Evolutionary conservation across 23 tunicate species (phyloP), one percentile per base, ranked within the genome.

Genomic region (Trididemnum nubilum): DNA sequence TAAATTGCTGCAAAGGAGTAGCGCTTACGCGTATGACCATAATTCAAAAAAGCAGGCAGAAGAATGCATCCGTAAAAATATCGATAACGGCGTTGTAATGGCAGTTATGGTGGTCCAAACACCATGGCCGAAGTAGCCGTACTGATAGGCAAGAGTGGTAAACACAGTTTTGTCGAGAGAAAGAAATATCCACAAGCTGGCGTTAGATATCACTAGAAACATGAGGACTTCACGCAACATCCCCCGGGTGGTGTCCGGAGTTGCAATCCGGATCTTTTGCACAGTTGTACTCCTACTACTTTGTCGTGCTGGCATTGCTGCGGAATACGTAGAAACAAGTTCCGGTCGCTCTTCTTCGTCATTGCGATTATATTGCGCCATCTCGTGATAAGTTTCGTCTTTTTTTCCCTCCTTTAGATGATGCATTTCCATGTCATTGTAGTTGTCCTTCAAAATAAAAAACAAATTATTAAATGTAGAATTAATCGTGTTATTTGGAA

Each of bases 41-140:
- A 92, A 71, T 67, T 93, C 98, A 67, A 93, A 93, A 21, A 87
- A 74, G 51, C 98, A 93, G n/a, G 90, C 98, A 34, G 91, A 87
- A 0, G 98, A 93, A 75, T 93, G 98, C 98, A 93, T 93, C 60
- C 98, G 87, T 30, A 93, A 84, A 66, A 93, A 93, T 7, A 93
- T 93, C 12, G 73, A 78, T 33, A 93, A 64, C n/a, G 98, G 98
- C 0, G 89, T 69, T 37, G 89, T 83, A 19, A 93, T 51, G 86
- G 90, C 90, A 0, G 81, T 36, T 4, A 86, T 52, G 12, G 98
- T 83, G 4, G 79, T 82, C 98, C 98, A 93, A 3, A 72, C 85
- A 33, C 82, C 80, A 51, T 67, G 77, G 24, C 82, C 74, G 76
- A 76, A 93, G 40, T 87, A 93, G 2, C 22, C 21, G 58, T 80